Conservation (phyloP, 2,113 vertebrate genomes). For the Mustela nigripes region DNA sequence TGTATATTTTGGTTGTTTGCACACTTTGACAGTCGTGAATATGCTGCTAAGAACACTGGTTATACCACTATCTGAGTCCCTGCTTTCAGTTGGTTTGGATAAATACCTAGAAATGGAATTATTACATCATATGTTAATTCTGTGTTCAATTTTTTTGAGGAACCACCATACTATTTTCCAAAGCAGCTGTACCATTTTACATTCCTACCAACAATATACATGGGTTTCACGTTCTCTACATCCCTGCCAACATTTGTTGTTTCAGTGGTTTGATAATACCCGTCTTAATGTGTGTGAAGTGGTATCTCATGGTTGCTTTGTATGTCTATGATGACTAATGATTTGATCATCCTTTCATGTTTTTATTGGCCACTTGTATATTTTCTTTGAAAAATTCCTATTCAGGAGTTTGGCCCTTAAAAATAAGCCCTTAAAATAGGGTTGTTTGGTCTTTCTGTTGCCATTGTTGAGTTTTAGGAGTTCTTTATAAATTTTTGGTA, state of each 20-base stretch:
- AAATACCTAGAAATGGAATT: not conserved
- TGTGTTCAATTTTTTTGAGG: not conserved
- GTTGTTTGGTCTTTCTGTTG: not conserved
- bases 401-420: not conserved
- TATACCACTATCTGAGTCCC: not conserved
- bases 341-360: not conserved
- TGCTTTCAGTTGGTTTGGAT: not conserved
- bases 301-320: not conserved
- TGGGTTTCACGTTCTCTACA: not conserved
- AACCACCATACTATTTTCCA: not conserved
- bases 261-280: constrained; percentile 23
- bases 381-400: not conserved
- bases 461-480: not conserved
- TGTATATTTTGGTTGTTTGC: constrained; percentile 10
- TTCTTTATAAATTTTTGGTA: not conserved
- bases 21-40: not conserved
- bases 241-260: not conserved
- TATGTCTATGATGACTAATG: not conserved
- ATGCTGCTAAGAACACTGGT: not conserved
- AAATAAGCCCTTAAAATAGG: constrained; percentile 4
- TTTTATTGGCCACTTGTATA: not conserved
- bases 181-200: not conserved
- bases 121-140: not conserved
- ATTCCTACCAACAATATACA: not conserved
- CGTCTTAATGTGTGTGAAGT: not conserved